Evolutionary conservation across 2,113 vertebrate genomes (phyloP), one percentile per base, ranked within the genome.

Genomic region (Stercorarius parasiticus): DNA sequence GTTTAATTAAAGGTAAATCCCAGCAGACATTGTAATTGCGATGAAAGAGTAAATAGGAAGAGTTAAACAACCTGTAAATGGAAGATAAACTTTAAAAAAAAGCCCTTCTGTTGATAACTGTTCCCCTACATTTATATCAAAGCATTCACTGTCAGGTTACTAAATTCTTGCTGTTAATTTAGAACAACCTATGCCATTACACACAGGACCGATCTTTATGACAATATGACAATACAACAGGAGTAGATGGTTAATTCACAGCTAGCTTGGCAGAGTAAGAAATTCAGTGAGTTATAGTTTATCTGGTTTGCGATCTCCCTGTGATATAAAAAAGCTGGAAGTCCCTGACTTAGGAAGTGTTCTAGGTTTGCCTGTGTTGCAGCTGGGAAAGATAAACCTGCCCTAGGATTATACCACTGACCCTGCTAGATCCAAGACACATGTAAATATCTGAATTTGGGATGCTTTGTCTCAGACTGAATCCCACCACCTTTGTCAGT

Each of bases 1-100:
- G 82, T 86, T 94, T 91, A 94, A 95, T 95, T 82, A 88, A 73
- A 87, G 65, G 50, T 52, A 83, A 82, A 87, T 87, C 59, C 27
- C 43, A 66, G 23, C 23, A 96, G 79, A 58, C 27, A 49, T 32
- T 50, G 13, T 85, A 89, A 94, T 83, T 69, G 36, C 49, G 78
- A 79, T 18, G 64, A 90, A 19, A 82, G 7, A 56, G 19, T 19
- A 95, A 95, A 80, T 7, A 82, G 23, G 15, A 93, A 93, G 34
- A 74, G 38, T 91, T 86, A 95, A 84, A 47, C 15, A 67, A 55
- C 10, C 21, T 72, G 77, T 78, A 69, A 69, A 82, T 47, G 22
- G 56, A 90, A 80, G 58, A 93, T 43, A 80, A 90, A 61, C n/a
- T n/a, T 70, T 8, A 32, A 85, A 82, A 70, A 23, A 58, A 29